Base-by-base conservation (phyloP, 2,888 invertebrate species). In the Priocnemis perturbator region DNA sequence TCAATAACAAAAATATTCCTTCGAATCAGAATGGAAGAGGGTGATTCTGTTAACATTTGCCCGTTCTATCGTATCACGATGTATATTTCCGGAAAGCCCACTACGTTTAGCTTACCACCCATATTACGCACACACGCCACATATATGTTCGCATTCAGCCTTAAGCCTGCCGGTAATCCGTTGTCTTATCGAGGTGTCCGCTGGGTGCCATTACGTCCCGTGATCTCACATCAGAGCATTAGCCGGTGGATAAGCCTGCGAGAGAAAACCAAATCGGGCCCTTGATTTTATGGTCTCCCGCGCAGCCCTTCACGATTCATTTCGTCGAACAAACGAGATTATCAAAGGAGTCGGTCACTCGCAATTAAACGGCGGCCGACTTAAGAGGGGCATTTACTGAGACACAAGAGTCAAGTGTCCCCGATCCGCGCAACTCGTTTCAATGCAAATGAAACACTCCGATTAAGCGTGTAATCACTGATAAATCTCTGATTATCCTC, bases 101-200 rank as follows among this genome's bases (percentile, higher is more conserved):
- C 37, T 11, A 37, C 37, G 37, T 37, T 37, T 2, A 11, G 37
- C 4, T 37, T 37, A 37, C 37, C 37, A 37, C 11, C 11, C 37
- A 37, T 37, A 37, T 37, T 37, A 37, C 37, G 37, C 37, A 37
- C 37, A 37, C 37, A 37, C 26, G 7, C 37, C 37, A 11, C 7
- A 26, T 37, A 7, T 37, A 37, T 37, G 7, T 11, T 37, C 50
- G 50, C 50, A 14, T 17, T 50, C 37, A 66, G 50, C 47, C 37
- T 37, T 37, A 37, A 37, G 63, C 45, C 67, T 69, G 50, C 57
- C 63, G 60, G 47, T 50, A 57, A 57, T 47, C 53, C 78, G 55
- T 73, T 74, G 78, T 77, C 81, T 82, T 80, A 81, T 78, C 76
- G 60, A 69, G 71, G 67, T 67, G 69, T 76, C 75, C 77, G 64